A percentile compares a stretch with the other conserved stretches of the same genome.
Conservation (phyloP, 2,888 invertebrate genomes). For the Balanococcus diminutus region DNA sequence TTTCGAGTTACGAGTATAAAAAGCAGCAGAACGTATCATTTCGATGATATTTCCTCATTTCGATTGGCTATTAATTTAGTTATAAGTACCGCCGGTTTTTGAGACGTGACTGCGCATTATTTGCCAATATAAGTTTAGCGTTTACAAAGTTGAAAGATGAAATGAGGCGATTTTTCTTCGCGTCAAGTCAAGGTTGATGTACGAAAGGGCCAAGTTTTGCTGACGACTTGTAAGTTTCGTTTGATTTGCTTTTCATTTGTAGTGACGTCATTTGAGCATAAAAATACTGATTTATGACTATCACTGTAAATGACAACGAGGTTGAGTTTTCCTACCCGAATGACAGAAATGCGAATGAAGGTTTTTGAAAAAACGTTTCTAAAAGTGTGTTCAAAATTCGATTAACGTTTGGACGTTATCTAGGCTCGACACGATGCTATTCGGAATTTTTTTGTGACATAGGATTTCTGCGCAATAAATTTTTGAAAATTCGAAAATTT, state of each 20-base stretch:
- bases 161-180: background rate
- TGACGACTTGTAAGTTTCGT: background rate
- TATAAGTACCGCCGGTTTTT: background rate
- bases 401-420: background rate
- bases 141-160: background rate
- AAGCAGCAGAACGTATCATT: background rate
- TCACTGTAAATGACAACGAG: background rate
- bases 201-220: background rate
- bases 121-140: no score
- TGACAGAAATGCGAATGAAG: constrained; percentile 7
- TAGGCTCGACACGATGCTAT: no score
- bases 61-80: background rate
- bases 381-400: background rate
- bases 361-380: background rate
- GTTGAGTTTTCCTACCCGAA: background rate
- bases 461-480: no score
- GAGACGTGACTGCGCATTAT: background rate
- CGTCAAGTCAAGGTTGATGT: background rate
- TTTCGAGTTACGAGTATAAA: background rate
- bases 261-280: constrained; percentile 5
- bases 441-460: no score
- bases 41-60: background rate
- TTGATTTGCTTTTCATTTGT: background rate
- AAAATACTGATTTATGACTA: constrained; percentile 17
- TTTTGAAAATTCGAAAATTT: no score